Conservation (phyloP, 2,113 vertebrate species). For the Arothron firmamentum region DNA sequence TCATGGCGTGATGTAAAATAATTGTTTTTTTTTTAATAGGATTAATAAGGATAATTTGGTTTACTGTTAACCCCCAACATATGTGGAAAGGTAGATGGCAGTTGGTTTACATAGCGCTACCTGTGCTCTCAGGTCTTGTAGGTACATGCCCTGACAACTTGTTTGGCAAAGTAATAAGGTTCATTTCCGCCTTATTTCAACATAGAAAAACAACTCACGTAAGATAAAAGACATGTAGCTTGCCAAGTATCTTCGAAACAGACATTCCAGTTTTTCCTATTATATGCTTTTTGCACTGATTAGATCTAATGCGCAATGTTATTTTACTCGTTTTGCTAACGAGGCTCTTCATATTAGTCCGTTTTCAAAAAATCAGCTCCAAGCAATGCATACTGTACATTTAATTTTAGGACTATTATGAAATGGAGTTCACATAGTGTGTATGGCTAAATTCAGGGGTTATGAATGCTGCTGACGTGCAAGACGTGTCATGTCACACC, state of each 20-base stretch:
- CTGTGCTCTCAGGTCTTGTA: constrained; percentile 49
- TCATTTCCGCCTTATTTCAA: constrained; percentile 36
- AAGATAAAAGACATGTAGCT: constrained; percentile 35
- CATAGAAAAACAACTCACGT: constrained; percentile 18
- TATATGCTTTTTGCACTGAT: not conserved
- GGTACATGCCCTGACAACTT: constrained; percentile 48
- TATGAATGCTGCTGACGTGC: constrained; percentile 5
- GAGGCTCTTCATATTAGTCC: not conserved
- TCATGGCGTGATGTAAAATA: not conserved
- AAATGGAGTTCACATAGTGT: too few relatives aligned
- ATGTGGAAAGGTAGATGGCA: constrained; percentile 24
- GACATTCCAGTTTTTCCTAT: constrained; percentile 30
- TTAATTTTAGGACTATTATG: constrained; percentile 24
- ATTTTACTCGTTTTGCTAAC: too few relatives aligned
- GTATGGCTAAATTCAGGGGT: not conserved
- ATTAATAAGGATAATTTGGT: not conserved
- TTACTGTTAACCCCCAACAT: not conserved
- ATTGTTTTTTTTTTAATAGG: not conserved
- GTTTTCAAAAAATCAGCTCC: not conserved
- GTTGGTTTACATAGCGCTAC: constrained; percentile 40
- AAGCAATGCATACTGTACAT: too few relatives aligned
- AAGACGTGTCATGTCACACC: constrained; percentile 7
- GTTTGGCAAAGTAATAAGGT: constrained; percentile 49
- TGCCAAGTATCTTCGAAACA: not conserved
- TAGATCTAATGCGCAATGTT: too few relatives aligned